Evolutionary conservation across 2,888 invertebrate species (phyloP), one percentile per base, ranked within the genome.

Genomic region (Orgyia antiqua): DNA sequence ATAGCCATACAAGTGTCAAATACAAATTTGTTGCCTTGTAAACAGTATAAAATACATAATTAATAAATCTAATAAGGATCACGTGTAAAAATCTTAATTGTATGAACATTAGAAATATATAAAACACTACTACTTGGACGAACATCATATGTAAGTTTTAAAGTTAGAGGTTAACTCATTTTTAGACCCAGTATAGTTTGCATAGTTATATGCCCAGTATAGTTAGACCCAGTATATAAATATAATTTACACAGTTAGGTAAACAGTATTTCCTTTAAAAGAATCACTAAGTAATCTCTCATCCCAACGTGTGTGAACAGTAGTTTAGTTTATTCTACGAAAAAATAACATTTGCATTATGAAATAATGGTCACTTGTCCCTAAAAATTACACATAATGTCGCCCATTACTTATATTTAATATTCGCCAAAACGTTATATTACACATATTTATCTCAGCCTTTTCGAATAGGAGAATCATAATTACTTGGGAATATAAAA

Each of bases 401-500:
- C 63, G 67, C 73, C 61, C 68, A 56, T 43, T 43, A 47, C 63
- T 64, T 70, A 72, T 56, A 58, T 64, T 67, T 56, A 68, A 65
- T 66, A 64, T 68, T 73, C 64, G 77, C 79, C 79, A 76, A n/a
- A n/a, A 79, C 63, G 58, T 77, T 73, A 75, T 62, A 68, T 72
- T 77, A 75, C 68, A 75, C 59, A 61, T 65, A 70, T 69, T 75
- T 73, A 75, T 75, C 62, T 86, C 84, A 86, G 84, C 84, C 84
- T 86, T 84, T 83, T 83, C 74, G 75, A 86, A 74, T 82, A 84
- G 84, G 84, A 84, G 77, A 82, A 82, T 72, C 69, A 71, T 78
- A 77, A 71, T 71, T 66, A 73, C 60, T 69, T 75, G 77, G 70
- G 71, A 80, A 76, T 82, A 80, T 74, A 75, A 72, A 74, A 75